Evolutionary conservation across 1,140 invertebrate species (phyloP).

Genomic region (roundworm (Caenorhabditis elegans)): WBcel235 BX284602.5:7684001-7684500

Average conservation of each 20-base stretch:
- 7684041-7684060: conserved; percentile 35
- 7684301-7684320: background rate
- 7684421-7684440: background rate
- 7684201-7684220: no score
- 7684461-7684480: background rate
- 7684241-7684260: background rate
- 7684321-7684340: background rate
- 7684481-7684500: background rate
- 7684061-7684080: background rate
- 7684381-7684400: background rate
- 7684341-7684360: background rate
- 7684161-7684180: background rate
- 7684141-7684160: background rate
- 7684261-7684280: background rate
- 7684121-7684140: background rate
- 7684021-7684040: conserved; percentile 40
- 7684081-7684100: background rate
- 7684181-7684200: background rate
- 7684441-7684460: background rate
- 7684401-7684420: background rate
- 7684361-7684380: background rate
- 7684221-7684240: background rate
- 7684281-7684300: background rate
- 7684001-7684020: conserved; percentile 42
- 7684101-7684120: background rate